These are phyloP conservation scores for Pogoniulus pusillus DNA, from an alignment of 2,797 vertebrate species.

Conservation along the genomic window DNA sequence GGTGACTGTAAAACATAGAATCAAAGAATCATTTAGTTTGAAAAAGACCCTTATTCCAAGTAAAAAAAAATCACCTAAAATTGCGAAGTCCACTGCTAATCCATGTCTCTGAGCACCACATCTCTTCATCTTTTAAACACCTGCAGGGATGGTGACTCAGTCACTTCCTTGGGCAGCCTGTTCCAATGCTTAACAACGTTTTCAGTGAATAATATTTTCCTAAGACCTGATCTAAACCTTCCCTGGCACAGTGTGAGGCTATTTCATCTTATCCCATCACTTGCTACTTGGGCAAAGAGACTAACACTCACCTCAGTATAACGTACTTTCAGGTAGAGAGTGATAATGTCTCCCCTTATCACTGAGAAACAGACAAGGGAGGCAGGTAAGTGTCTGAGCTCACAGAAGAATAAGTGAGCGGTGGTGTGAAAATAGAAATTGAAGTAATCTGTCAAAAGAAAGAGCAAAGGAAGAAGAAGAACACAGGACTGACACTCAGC, in stretches of 20 bases:
- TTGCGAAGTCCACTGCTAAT: too few relatives aligned
- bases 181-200: background rate
- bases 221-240: too few relatives aligned
- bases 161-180: background rate
- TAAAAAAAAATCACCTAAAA: too few relatives aligned
- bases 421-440: background rate
- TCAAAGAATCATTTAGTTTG: too few relatives aligned
- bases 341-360: fast-evolving
- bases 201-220: background rate
- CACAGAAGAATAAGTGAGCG: background rate
- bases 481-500: background rate
- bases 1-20: too few relatives aligned
- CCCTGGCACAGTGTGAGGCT: too few relatives aligned
- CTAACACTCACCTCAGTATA: fast-evolving
- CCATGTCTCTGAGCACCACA: too few relatives aligned
- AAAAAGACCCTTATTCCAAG: too few relatives aligned
- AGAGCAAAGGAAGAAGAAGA: background rate
- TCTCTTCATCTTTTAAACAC: background rate
- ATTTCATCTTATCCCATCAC: too few relatives aligned
- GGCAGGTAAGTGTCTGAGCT: background rate
- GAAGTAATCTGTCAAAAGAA: background rate
- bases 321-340: background rate
- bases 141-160: background rate
- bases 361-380: background rate
- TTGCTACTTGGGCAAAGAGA: background rate